Evolutionary conservation across 2,888 invertebrate genomes (phyloP), one percentile per base, ranked within the genome.

Genomic region (Limnephilus lunatus): DNA sequence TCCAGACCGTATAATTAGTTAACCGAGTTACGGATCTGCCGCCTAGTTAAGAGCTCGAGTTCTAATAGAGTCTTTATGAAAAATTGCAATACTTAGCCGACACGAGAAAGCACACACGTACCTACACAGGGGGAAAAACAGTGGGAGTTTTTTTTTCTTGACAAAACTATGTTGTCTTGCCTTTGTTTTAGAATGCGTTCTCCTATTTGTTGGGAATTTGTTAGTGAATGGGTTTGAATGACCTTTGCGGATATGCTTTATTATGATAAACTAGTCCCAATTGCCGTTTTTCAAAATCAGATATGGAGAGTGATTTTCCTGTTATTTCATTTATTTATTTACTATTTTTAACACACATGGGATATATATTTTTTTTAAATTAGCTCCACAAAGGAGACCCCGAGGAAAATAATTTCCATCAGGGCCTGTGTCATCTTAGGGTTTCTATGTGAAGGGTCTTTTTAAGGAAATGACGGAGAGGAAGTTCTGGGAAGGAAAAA

Each of bases 1-100:
- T 30, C 86, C 39, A 44, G 44, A 44, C 86, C 25, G 25, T 86
- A 44, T n/a, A 86, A 86, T 86, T 86, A 86, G 44, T 48, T 30
- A 30, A n/a, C 85, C 44, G 44, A 30, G 48, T 44, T 39, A 39
- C 85, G 85, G 85, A n/a, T 85, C 85, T 44, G 19, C 85, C 68
- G 68, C 68, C 68, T 68, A 82, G 82, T 82, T 82, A 68, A 68
- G 68, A 68, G 68, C 7, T 68, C 7, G 7, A 25, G 2, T n/a
- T 68, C 25, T 68, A 68, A 68, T 68, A 68, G 68, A 68, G 68
- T 1, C 68, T 68, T 68, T 68, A 68, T 68, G 68, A 68, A 68
- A 68, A 68, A 68, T 68, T 25, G 68, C 68, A 68, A 68, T 68
- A 68, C 68, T 68, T 68, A 68, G 25, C 68, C 9, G 68, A 68